Base-by-base conservation (phyloP, 2,113 vertebrate genomes). In the Sinocyclocheilus rhinocerous region DNA sequence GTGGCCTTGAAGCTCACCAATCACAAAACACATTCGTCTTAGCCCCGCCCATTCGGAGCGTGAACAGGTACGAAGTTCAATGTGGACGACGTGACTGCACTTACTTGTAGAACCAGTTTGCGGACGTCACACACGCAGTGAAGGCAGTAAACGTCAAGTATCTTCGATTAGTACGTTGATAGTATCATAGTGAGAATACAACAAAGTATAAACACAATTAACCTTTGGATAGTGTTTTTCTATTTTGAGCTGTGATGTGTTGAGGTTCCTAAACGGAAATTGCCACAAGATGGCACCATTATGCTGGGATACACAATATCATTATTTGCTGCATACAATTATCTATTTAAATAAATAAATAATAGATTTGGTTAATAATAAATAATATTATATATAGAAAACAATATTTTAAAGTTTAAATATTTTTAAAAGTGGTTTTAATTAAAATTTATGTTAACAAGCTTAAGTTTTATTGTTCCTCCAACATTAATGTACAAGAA, bases 241-340 rank as follows among this genome's bases (percentile, higher is more conserved):
- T 12, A 3, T 48, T 48, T 26, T 75, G 6, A 22, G 24, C n/a
- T 26, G 9, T 11, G 8, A 48, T 48, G 39, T 42, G 20, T 11
- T 39, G 22, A 76, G 22, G 73, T 26, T 50, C 73, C 42, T 48
- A n/a, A 3, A 67, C 6, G 5, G 15, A 20, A 12, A 81, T 65
- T 36, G 6, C 88, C 88, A 89, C 88, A 79, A 89, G 88, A 85
- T 89, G 88, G 88, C 88, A 83, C 73, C 61, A 87, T 83, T 67
- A 69, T 50, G 52, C 79, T 73, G 18, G 12, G 16, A 72, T n/a
- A 13, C 4, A 26, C 39, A 3, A n/a, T 80, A 45, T 22, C 12
- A 10, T 10, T 18, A 16, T 57, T 52, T 77, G 16, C 42, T 57
- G 24, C 12, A 57, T 11, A 26, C n/a, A 3, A 8, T 6, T 4